Conservation (phyloP, 2,888 invertebrate genomes). For the Pseudococcus jackbeardsleyi region DNA sequence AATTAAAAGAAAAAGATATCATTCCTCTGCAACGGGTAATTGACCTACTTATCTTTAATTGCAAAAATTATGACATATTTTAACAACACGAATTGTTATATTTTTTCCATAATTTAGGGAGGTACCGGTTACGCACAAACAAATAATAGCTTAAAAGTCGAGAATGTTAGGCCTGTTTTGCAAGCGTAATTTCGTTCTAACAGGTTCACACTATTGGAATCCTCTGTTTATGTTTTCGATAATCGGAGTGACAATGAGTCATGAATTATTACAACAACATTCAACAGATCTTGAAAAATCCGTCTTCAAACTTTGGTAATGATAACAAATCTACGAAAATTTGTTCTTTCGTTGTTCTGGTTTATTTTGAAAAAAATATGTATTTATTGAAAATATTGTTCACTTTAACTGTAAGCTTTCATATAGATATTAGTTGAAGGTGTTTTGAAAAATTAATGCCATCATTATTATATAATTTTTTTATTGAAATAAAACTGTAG, state of each 20-base stretch:
- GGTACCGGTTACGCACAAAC: conserved; percentile 95
- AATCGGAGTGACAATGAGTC: background rate
- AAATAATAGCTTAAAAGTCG: conserved; percentile 86
- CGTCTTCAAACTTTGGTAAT: no score
- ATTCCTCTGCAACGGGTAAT: conserved; percentile 87
- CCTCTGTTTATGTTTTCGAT: background rate
- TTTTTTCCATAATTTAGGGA: conserved; percentile 75
- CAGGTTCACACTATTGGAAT: background rate
- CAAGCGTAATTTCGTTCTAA: conserved; percentile 76
- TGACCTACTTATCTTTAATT: background rate
- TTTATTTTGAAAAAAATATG: no score
- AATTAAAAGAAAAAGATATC: conserved; percentile 90
- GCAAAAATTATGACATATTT: background rate
- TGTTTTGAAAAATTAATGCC: background rate
- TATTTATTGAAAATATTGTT: no score
- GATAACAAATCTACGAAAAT: no score
- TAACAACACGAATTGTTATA: background rate
- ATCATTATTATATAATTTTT: background rate
- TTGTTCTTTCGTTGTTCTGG: no score
- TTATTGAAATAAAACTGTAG: background rate
- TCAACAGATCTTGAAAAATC: no score
- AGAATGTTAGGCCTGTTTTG: conserved; percentile 84
- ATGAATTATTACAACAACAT: no score
- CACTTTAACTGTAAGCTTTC: no score
- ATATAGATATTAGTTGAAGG: no score